phyloP scores from a whole-genome alignment of 1,140 invertebrate species.

The Drosophila parvula region DNA sequence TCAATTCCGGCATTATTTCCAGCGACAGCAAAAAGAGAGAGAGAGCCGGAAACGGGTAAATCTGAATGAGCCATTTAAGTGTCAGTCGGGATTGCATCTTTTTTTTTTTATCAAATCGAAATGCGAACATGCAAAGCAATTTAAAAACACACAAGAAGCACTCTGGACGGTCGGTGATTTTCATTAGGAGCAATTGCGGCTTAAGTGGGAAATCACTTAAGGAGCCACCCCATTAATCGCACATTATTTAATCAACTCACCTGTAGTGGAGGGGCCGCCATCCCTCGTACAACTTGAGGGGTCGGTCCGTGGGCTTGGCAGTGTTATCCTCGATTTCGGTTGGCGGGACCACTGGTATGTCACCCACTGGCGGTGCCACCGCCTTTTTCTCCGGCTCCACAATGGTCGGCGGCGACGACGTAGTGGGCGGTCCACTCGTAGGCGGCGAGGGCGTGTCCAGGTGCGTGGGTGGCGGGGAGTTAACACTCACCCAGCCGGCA shows the following conservation, averaged over 20 bases:
- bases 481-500: constrained; percentile 60
- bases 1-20: constrained; percentile 24
- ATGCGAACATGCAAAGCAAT: constrained; percentile 59
- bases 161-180: constrained; percentile 27
- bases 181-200: constrained; percentile 53
- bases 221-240: not conserved
- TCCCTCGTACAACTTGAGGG: constrained; percentile 72
- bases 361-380: constrained; percentile 57
- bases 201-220: constrained; percentile 46
- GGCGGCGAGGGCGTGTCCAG: constrained; percentile 18
- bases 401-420: constrained; percentile 4
- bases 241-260: constrained; percentile 53
- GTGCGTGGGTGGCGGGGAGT: constrained; percentile 24
- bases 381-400: constrained; percentile 15
- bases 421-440: not conserved
- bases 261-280: constrained; percentile 78
- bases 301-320: constrained; percentile 51
- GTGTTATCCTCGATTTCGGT: constrained; percentile 42
- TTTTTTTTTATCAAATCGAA: constrained; percentile 43
- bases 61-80: constrained; percentile 55
- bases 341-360: constrained; percentile 53
- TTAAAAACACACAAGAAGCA: constrained; percentile 19
- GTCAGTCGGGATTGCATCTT: constrained; percentile 36
- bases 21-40: not conserved
- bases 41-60: constrained; percentile 49